Conservation (phyloP, 2,797 vertebrate species). For the Apogon hyalosoma region DNA sequence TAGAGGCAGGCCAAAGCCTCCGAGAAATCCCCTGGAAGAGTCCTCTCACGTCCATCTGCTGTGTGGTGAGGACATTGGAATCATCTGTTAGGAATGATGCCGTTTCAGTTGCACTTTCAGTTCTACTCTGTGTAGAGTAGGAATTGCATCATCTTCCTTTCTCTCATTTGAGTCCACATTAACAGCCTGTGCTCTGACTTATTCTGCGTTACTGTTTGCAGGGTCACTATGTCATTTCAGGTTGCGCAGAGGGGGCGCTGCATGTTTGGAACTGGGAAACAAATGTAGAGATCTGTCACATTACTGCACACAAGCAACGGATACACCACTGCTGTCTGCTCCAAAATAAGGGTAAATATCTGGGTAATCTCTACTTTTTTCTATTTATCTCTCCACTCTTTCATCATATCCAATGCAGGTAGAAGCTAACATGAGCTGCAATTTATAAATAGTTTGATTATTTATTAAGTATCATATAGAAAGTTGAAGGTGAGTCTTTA, state of each 20-base stretch:
- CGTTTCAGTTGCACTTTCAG: too few species aligned
- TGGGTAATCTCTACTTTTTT: too few species aligned
- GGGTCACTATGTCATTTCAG: conserved; percentile 83
- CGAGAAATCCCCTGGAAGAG: conserved; percentile 81
- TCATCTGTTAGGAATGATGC: too few species aligned
- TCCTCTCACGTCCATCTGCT: conserved; percentile 82
- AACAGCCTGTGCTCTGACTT: background rate
- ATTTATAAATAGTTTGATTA: too few species aligned
- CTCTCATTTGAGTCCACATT: background rate
- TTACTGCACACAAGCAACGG: conserved; percentile 83
- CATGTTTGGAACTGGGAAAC: conserved; percentile 87
- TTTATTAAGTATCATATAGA: too few species aligned
- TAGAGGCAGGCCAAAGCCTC: conserved; percentile 66
- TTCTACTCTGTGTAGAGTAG: too few species aligned
- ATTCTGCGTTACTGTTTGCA: conserved; percentile 46
- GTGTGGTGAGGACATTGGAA: conserved; percentile 74
- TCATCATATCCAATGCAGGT: background rate
- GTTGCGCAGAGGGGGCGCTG: conserved; percentile 84
- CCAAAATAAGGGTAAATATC: conserved; percentile 45
- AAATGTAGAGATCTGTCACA: conserved; percentile 84
- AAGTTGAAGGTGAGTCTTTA: too few species aligned
- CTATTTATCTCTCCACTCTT: background rate
- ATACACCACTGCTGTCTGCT: conserved; percentile 82
- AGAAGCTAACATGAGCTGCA: too few species aligned
- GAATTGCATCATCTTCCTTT: too few species aligned